These are phyloP conservation scores for Cacatua alba DNA, from an alignment of 2,113 vertebrate species.

Conservation along the genomic window DNA sequence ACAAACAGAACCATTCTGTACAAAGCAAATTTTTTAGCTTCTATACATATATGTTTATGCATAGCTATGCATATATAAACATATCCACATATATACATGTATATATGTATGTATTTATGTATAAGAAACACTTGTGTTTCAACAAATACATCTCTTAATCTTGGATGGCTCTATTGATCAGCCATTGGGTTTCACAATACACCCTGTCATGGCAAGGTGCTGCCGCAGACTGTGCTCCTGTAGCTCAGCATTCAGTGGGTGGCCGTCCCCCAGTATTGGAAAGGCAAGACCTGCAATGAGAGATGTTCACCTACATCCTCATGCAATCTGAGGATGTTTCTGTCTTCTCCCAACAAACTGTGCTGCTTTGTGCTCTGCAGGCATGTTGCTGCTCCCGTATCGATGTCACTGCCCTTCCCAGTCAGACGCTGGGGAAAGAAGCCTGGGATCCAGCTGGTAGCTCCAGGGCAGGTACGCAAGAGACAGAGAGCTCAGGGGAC, in stretches of 20 bases:
- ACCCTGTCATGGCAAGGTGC: background rate
- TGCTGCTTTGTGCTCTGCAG: accelerated
- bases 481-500: background rate
- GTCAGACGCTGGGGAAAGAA: background rate
- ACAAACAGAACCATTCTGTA: background rate
- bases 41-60: accelerated
- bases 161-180: accelerated
- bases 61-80: no score
- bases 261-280: accelerated
- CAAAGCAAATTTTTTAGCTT: background rate
- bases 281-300: accelerated
- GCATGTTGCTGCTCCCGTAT: accelerated
- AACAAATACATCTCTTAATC: accelerated
- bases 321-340: background rate
- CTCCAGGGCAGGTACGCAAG: background rate
- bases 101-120: background rate
- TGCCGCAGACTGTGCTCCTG: background rate
- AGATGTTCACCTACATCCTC: background rate
- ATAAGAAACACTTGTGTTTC: accelerated
- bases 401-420: background rate
- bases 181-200: background rate
- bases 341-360: background rate
- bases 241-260: background rate
- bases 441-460: background rate
- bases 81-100: accelerated